Base-by-base conservation (phyloP, 2,113 vertebrate species). In the Circaetus gallicus region DNA sequence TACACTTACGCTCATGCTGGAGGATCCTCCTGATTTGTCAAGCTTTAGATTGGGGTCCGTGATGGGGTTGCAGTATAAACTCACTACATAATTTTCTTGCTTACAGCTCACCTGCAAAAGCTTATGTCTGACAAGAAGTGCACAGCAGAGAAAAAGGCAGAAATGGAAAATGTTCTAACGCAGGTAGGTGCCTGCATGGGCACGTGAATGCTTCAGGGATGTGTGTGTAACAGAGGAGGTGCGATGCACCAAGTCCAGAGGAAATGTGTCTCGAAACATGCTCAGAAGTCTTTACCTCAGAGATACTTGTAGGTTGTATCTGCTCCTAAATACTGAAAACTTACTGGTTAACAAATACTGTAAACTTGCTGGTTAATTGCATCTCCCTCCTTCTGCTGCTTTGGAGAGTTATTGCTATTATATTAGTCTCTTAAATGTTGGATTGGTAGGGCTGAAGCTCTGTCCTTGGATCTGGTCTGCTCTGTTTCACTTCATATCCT, bases 81-180 rank as follows among this genome's bases (percentile, higher is more conserved):
- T 89, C 63, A 47, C 1, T 11, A 10, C 6, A 0, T 63, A 0
- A 36, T 95, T 93, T 26, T 11, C 28, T 86, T 59, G 16, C 87
- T 96, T 90, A 0, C 78, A 99, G 99, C 99, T 94, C 99, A 99
- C 88, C 98, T 99, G 83, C 99, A 99, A 97, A 99, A 99, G 93
- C 91, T 99, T 90, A 99, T 99, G 99, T 99, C 99, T 63, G 99
- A 99, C 95, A 99, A 99, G 98, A 99, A 99, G 90, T 99, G 99
- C 90, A 50, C 99, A 4, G 98, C 98, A 36, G 99, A 99, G 94
- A 99, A 99, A 96, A 99, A 99, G 89, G 96, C 98, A 42, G 99
- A 99, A 97, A 99, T 99, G 99, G 99, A 99, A 62, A 98, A 98
- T 7, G 99, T 99, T 91, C 95, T 99, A 91, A 99, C 98, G 6